Base-by-base conservation (phyloP, 2,888 invertebrate genomes). In the Abrostola triplasia region DNA sequence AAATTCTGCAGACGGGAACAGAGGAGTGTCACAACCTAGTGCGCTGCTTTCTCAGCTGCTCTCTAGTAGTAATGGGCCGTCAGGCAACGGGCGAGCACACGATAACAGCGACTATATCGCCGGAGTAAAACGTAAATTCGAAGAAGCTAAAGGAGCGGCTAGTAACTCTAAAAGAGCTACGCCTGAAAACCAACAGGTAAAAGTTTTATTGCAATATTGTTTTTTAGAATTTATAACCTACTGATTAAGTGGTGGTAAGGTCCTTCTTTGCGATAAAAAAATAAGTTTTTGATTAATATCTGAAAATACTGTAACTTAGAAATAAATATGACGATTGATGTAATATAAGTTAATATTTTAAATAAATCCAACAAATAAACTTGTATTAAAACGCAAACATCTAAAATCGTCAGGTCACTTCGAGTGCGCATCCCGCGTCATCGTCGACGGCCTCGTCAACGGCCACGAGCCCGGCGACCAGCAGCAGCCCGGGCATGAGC, bases 131-230 rank as follows among this genome's bases (percentile, higher is more conserved):
- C 91, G 95, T 67, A 95, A 94, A 77, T 89, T 91, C 51, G 94
- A 94, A 12, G 94, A 96, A 92, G 83, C 95, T 90, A 90, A 96
- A 95, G 89, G 96, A 95, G 85, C 93, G 95, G 77, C 94, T 95
- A 80, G 95, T 95, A 88, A 96, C 95, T 85, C 93, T 95, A 86
- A 94, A 96, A 84, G 93, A 53, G 86, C 91, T 66, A 92, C 94
- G 60, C 93, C 94, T 84, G 95, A 95, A 81, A 89, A 90, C 74
- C 95, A 94, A 73, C 95, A 94, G 93, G 95, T 95, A 67, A 64
- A 9, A 41, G 24, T 24, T 24, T 24, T 24, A 4, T 24, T 24
- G 24, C 24, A 24, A 24, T 24, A 24, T 24, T 24, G 24, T 24
- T 24, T 24, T 24, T 24, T 24, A 24, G 24, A 24, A 24, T 24